A percentile compares a stretch with the other conserved stretches of the same genome.
phyloP scores from a whole-genome alignment of 2,888 invertebrate genomes.

The Lydus trimaculatus region DNA sequence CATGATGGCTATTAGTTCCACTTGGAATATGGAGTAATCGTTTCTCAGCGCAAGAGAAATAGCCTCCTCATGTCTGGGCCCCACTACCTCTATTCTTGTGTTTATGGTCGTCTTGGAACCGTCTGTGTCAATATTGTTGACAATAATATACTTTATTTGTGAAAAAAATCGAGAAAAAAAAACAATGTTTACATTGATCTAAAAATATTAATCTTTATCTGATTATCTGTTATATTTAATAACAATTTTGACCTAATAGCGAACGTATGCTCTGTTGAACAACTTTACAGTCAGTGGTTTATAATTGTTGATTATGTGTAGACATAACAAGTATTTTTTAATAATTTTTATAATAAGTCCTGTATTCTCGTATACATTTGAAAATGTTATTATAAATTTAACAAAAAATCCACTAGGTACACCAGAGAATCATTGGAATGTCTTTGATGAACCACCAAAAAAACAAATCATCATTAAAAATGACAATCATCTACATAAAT shows the following conservation, averaged over 20 bases:
- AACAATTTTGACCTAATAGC: neutral
- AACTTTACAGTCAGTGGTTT: neutral
- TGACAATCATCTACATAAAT: neutral
- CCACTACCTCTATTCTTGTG: too few relatives aligned
- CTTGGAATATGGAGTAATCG: too few relatives aligned
- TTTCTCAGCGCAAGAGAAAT: too few relatives aligned
- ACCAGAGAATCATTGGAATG: neutral
- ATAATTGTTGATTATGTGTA: neutral
- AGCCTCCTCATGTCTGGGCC: too few relatives aligned
- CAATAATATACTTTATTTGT: too few relatives aligned
- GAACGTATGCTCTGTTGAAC: neutral
- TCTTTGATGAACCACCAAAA: neutral
- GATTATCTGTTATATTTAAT: neutral
- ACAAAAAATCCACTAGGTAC: neutral
- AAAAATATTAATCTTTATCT: neutral
- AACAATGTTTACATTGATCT: too few relatives aligned
- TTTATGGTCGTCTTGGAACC: too few relatives aligned
- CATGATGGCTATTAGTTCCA: too few relatives aligned
- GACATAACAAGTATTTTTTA: neutral
- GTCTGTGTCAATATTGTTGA: too few relatives aligned
- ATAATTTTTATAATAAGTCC: neutral
- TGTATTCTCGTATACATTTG: neutral
- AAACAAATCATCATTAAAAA: neutral
- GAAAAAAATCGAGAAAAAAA: neutral
- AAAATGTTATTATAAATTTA: neutral